phyloP scores from a whole-genome alignment of 2,888 invertebrate genomes.

The Rhaphigaster nebulosa region DNA sequence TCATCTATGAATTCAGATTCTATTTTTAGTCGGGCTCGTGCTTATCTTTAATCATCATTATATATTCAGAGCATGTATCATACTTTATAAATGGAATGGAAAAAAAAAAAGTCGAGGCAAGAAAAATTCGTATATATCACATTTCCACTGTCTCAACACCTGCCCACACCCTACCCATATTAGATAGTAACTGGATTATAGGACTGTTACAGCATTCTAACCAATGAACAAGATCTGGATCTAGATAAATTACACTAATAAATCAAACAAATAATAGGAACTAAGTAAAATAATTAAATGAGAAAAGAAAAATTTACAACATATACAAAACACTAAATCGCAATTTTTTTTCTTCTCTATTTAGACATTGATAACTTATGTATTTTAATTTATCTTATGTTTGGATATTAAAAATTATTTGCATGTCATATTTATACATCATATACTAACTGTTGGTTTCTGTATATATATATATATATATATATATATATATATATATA shows the following conservation, averaged over 20 bases:
- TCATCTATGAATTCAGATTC: background rate
- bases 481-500: too few relatives aligned
- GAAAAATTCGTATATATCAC: background rate
- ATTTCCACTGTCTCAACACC: background rate
- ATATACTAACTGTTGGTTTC: too few relatives aligned
- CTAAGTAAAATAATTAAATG: background rate
- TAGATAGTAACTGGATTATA: background rate
- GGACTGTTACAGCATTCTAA: background rate
- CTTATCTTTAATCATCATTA: slow-evolving; percentile 7
- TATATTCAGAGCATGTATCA: background rate
- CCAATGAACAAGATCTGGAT: background rate
- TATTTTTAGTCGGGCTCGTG: background rate
- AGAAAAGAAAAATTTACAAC: background rate
- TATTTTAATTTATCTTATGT: too few relatives aligned
- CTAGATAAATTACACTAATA: background rate
- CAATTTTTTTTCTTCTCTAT: too few relatives aligned
- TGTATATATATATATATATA: too few relatives aligned
- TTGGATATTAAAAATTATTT: too few relatives aligned
- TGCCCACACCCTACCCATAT: slow-evolving; percentile 1
- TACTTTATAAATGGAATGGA: background rate
- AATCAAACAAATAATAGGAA: background rate
- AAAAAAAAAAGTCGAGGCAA: background rate
- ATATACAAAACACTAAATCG: too few relatives aligned
- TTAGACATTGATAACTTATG: too few relatives aligned
- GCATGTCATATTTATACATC: too few relatives aligned